Conservation (phyloP, 2,888 invertebrate species). For the Macrosiphum euphorbiae region DNA sequence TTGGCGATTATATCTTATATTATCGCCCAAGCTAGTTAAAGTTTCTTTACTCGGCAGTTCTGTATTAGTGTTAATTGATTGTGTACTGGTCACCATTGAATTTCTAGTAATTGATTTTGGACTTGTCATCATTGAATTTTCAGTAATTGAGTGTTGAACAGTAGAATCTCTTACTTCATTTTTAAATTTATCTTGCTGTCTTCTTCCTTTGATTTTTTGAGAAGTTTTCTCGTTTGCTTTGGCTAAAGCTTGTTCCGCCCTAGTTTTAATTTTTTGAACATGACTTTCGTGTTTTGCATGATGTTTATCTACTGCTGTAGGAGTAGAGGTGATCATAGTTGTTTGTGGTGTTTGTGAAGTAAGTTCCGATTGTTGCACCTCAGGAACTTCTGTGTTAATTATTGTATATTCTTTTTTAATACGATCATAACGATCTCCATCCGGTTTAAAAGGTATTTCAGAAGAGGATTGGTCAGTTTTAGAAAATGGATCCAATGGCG, state of each 20-base stretch:
- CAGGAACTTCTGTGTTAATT: neutral
- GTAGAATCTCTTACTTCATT: neutral
- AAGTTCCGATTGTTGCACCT: neutral
- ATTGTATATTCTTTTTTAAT: neutral
- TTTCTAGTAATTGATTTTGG: neutral
- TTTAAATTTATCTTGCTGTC: neutral
- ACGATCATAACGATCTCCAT: neutral
- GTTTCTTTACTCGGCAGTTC: neutral
- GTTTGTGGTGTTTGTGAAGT: constrained; percentile 6
- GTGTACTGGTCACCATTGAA: neutral
- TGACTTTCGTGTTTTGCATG: constrained; percentile 7
- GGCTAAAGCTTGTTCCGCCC: constrained; percentile 46
- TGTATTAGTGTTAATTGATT: neutral
- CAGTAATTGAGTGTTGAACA: neutral
- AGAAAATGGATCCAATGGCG: too few species aligned
- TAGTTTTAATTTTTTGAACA: constrained; percentile 57
- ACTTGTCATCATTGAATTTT: neutral
- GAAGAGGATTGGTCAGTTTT: neutral
- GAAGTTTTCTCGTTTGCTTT: constrained; percentile 24
- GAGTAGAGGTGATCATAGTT: neutral
- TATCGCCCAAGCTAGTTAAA: neutral
- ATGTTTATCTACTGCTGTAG: neutral
- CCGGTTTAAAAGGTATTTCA: neutral
- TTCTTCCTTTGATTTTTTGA: constrained; percentile 16
- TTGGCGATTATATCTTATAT: constrained; percentile 33